Evolutionary conservation across 2,888 invertebrate genomes (phyloP), one percentile per base, ranked within the genome.

Genomic region (Coelopa pilipes): DNA sequence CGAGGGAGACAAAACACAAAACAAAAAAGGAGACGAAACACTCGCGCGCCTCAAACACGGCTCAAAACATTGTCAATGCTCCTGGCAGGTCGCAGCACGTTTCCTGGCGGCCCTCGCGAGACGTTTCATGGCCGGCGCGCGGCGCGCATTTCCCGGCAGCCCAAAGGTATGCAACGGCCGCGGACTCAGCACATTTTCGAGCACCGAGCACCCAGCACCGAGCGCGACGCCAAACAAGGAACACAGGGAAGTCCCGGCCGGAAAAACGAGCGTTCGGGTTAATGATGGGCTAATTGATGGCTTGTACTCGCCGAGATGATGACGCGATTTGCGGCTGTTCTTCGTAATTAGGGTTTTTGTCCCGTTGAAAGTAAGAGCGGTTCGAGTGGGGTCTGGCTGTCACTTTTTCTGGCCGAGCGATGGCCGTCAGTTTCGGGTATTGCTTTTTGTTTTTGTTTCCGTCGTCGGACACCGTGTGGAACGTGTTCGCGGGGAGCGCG

Each of bases 21-120:
- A 15, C 10, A 45, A 62, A 60, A 59, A 7, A 60, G 21, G n/a
- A 59, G 57, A 15, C 34, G n/a, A 46, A 57, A 15, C 3, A 45
- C 46, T 4, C 19, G 46, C 45, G 17, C 24, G 13, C 45, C n/a
- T 57, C 34, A 59, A 49, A 69, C 0, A 73, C 45, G 19, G 73
- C 10, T 67, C 15, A 67, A 67, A 53, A 55, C 55, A 53, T 50
- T 19, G 13, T 71, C 50, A 47, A 50, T 70, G 24, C 24, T 65
- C 46, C 47, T 72, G 46, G 59, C 21, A 57, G 24, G 7, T 55
- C 45, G 45, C 49, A 72, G 68, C 73, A 73, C 65, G 69, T 70
- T 73, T 73, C 69, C 65, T 60, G 73, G 73, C 73, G 65, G 45
- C 63, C 34, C 15, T 45, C 34, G n/a, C 53, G 50, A 19, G 17